Conservation (phyloP, 2,113 vertebrate genomes). For the Danionella cerebrum region DNA sequence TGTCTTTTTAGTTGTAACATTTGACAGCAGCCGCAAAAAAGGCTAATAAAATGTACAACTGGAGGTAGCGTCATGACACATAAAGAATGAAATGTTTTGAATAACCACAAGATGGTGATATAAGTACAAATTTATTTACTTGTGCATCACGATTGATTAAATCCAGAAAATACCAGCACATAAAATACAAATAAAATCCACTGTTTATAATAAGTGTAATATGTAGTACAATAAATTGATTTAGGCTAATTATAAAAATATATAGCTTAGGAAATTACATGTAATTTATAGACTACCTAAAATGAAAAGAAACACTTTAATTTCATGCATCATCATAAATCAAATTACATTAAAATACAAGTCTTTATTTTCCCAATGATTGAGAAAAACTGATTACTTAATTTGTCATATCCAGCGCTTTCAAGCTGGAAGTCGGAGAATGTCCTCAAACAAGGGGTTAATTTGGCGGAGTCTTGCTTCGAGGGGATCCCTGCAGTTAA, state of each 20-base stretch:
- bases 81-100: background rate
- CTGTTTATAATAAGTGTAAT: background rate
- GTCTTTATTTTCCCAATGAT: no score
- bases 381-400: no score
- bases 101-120: slow-evolving; percentile 1
- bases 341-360: background rate
- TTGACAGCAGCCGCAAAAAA: background rate
- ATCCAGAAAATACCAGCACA: no score
- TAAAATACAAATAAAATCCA: no score
- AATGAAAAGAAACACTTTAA: background rate
- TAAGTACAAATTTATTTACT: background rate
- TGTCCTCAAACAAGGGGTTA: no score
- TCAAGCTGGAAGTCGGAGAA: slow-evolving; percentile 72
- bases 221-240: background rate
- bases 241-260: background rate
- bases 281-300: background rate
- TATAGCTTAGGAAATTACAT: background rate
- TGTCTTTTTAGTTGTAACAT: background rate
- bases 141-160: no score
- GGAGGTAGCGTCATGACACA: background rate
- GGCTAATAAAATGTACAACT: no score
- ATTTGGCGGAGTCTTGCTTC: slow-evolving; percentile 74
- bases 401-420: slow-evolving; percentile 54
- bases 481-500: slow-evolving; percentile 67
- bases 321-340: background rate